These are phyloP conservation scores for Melipona quadrifasciata DNA, from an alignment of 1,140 invertebrate species.

Conservation along the genomic window DNA sequence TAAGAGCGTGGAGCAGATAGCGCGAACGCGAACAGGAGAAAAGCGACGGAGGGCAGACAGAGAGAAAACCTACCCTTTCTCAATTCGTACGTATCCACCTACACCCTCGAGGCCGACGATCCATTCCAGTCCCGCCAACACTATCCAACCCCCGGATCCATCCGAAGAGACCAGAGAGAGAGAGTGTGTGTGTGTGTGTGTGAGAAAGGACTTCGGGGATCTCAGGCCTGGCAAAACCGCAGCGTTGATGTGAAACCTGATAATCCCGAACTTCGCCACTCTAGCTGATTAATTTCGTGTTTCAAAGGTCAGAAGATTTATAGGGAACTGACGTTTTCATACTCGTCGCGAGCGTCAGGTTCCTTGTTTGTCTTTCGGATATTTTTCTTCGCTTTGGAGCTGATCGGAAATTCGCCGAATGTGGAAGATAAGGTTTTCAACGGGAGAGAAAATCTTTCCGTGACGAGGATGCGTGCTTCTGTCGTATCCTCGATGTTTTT, in stretches of 20 bases:
- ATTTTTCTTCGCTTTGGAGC: too few relatives aligned
- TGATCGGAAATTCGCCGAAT: too few relatives aligned
- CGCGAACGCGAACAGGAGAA: slow-evolving; percentile 52
- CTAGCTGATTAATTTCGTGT: slow-evolving; percentile 67
- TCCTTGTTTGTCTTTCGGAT: not conserved
- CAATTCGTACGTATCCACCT: slow-evolving; percentile 68
- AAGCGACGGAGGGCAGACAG: slow-evolving; percentile 28
- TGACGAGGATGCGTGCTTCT: too few relatives aligned
- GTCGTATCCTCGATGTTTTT: too few relatives aligned
- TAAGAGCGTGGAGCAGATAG: slow-evolving; percentile 53
- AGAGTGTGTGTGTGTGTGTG: not conserved
- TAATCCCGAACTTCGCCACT: slow-evolving; percentile 65
- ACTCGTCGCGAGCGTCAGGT: not conserved
- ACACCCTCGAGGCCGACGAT: slow-evolving; percentile 69
- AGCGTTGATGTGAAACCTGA: slow-evolving; percentile 66
- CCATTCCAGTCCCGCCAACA: slow-evolving; percentile 67
- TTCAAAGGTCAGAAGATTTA: slow-evolving; percentile 51
- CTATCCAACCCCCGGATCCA: slow-evolving; percentile 55
- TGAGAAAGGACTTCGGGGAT: slow-evolving; percentile 51
- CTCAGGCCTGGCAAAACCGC: slow-evolving; percentile 60
- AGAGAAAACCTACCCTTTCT: slow-evolving; percentile 62
- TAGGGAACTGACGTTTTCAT: not conserved
- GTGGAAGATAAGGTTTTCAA: too few relatives aligned
- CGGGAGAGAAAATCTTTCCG: too few relatives aligned
- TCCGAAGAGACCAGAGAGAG: slow-evolving; percentile 1